Conservation (phyloP, 2,888 invertebrate species). For the Hypomecis atomaria region DNA sequence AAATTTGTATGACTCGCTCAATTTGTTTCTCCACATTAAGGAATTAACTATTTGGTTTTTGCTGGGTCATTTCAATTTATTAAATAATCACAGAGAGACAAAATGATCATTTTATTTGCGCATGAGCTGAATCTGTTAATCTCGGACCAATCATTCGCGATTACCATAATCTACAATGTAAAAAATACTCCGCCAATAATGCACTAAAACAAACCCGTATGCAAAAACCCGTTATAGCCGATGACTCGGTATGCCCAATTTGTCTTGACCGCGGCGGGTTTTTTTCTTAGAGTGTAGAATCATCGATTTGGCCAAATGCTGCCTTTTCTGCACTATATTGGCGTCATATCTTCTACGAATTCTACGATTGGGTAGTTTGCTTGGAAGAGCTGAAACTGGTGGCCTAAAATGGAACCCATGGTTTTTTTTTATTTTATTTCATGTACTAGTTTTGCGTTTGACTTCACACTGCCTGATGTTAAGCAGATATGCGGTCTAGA, state of each 20-base stretch:
- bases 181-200: slow-evolving; percentile 4
- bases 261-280: slow-evolving; percentile 3
- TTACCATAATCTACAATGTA: slow-evolving; percentile 19
- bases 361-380: no score
- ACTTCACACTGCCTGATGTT: no score
- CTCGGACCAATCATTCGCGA: not conserved
- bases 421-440: no score
- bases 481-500: no score
- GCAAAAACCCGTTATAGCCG: slow-evolving; percentile 29
- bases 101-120: slow-evolving; percentile 2
- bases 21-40: no score
- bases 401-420: no score
- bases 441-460: no score
- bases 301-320: not conserved
- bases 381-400: no score
- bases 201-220: slow-evolving; percentile 12
- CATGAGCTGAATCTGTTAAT: slow-evolving; percentile 9
- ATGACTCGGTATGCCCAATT: slow-evolving; percentile 25
- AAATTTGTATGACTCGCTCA: no score
- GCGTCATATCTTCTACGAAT: not conserved
- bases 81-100: not conserved
- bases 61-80: no score
- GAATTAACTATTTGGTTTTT: no score
- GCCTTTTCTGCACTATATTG: not conserved
- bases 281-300: not conserved